Evolutionary conservation across 2,113 vertebrate genomes (phyloP), one percentile per base, ranked within the genome.

Genomic region (Psephotus haematonotus): DNA sequence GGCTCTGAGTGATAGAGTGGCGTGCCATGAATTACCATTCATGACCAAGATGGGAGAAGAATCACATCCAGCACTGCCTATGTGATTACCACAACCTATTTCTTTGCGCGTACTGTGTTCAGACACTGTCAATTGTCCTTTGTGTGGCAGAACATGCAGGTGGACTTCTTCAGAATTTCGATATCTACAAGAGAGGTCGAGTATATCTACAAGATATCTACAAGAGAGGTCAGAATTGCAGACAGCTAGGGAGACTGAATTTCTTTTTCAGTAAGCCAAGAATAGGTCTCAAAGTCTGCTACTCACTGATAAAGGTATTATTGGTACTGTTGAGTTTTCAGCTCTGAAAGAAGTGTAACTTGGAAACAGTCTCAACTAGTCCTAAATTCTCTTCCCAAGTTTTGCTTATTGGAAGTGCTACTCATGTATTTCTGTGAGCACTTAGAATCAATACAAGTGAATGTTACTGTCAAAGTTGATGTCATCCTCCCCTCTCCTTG

Each of bases 1-100:
- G 63, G 55, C 31, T 88, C 63, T 27, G 78, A 55, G 17, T 43
- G 29, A n/a, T 5, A 15, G 19, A 52, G 25, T 10, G 31, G 24
- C 1, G 0, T 14, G 43, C 24, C 29, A 50, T 0, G 0, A 55
- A 71, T 53, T 81, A 17, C 31, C 35, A 67, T 67, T 72, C 50
- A 44, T 60, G 37, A 82, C 27, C 46, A 63, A 80, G 31, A 53
- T 4, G 25, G 50, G 39, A 77, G 68, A 92, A 60, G 29, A 65
- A 85, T 37, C 35, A 52, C 62, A 69, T 20, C 18, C 69, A 76
- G 69, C 50, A n/a, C 35, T 39, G 7, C 43, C 67, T 24, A 2
- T 27, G 27, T 0, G 1, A 59, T 81, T 83, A 65, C 28, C 3
- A 4, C 52, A 39, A 71, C 10, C 11, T 55, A 16, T 17, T 88